Evolutionary conservation across 2,113 vertebrate genomes (phyloP).

Genomic region (Bucco capensis): DNA sequence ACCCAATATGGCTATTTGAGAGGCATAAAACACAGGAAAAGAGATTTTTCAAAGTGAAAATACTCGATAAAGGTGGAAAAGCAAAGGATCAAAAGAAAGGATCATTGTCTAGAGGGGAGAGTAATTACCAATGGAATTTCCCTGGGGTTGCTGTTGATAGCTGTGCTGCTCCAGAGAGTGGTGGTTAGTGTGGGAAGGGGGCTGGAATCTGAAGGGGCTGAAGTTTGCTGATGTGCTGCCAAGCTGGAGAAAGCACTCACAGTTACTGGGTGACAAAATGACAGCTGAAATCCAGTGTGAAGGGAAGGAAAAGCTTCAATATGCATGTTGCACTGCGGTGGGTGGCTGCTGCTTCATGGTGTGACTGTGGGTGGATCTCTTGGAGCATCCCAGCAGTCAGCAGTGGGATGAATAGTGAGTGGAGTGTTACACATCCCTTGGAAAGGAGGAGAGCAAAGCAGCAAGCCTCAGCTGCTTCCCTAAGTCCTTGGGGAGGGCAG

Average conservation of each 20-base stretch:
- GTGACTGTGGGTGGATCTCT: neutral
- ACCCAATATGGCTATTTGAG: neutral
- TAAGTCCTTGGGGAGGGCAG: neutral
- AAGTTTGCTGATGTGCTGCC: neutral
- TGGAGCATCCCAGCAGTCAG: neutral
- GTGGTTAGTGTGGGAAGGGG: neutral
- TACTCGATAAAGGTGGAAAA: neutral
- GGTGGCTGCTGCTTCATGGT: neutral
- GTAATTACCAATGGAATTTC: neutral
- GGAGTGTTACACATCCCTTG: neutral
- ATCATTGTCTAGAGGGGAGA: neutral
- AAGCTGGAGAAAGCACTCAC: neutral
- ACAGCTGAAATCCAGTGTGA: neutral
- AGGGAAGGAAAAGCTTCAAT: neutral
- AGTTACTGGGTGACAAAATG: neutral
- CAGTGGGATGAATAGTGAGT: neutral
- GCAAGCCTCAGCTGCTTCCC: accelerated
- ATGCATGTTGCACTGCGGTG: neutral
- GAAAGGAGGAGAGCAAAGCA: neutral
- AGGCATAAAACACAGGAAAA: neutral
- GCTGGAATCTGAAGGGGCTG: neutral
- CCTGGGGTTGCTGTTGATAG: neutral
- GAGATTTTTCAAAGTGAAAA: neutral
- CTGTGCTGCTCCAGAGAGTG: neutral
- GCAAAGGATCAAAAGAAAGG: neutral